Percentiles rank a stretch among this genome's conserved stretches.
These are phyloP conservation scores for Agriopis aurantiaria DNA, from an alignment of 2,888 invertebrate genomes.

Conservation along the genomic window DNA sequence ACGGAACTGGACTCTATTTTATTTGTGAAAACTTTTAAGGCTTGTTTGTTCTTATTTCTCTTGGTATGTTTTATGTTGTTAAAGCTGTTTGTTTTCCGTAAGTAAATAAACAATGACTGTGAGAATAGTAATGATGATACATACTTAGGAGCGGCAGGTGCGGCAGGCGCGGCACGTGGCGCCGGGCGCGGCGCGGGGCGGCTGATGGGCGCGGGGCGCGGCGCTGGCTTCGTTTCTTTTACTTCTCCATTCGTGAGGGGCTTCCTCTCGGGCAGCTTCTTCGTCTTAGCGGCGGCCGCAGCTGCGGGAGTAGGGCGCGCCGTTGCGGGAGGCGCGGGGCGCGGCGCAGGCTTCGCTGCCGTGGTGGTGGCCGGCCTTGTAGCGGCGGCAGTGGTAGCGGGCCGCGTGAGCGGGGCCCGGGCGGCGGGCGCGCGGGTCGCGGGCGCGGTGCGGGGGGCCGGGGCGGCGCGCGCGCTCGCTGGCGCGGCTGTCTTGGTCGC, in stretches of 20 bases:
- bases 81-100: no score
- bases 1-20: no score
- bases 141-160: constrained; percentile 44
- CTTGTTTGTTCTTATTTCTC: no score
- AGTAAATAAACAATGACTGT: background rate
- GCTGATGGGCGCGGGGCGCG: constrained; percentile 53
- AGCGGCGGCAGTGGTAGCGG: constrained; percentile 21
- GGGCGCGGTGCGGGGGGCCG: constrained; percentile 33
- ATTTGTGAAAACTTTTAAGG: no score
- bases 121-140: background rate
- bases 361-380: constrained; percentile 34
- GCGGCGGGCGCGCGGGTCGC: constrained; percentile 58
- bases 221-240: constrained; percentile 63
- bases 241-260: constrained; percentile 86
- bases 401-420: constrained; percentile 16
- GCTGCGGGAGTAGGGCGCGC: constrained; percentile 44
- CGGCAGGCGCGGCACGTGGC: constrained; percentile 52
- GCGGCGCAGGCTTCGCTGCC: constrained; percentile 21
- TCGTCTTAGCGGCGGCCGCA: constrained; percentile 49
- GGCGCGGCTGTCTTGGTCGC: constrained; percentile 41
- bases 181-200: constrained; percentile 53
- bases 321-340: constrained; percentile 22
- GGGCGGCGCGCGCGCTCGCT: constrained; percentile 58
- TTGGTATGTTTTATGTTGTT: no score
- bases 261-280: constrained; percentile 76